Evolutionary conservation across 2,888 invertebrate genomes (phyloP).

Genomic region (Hyalella azteca): DNA sequence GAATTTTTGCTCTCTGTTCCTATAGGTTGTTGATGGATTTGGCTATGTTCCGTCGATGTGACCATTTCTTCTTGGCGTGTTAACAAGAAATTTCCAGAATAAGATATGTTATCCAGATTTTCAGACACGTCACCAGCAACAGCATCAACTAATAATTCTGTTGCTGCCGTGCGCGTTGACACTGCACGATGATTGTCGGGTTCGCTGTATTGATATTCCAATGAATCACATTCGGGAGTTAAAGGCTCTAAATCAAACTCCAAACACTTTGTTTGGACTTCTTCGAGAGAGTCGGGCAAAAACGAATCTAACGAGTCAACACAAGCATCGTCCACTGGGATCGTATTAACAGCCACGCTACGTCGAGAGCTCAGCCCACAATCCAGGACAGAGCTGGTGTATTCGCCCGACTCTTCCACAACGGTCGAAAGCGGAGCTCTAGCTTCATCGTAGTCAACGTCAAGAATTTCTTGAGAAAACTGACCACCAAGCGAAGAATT

Average conservation of each 20-base stretch:
- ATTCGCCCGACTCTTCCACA: background rate
- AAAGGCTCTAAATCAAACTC: background rate
- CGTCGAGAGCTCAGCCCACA: background rate
- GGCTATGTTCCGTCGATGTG: too few relatives aligned
- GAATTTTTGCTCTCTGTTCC: too few relatives aligned
- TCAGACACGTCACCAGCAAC: too few relatives aligned
- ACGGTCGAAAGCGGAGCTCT: conserved; percentile 18
- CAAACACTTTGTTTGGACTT: background rate
- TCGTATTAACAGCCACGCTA: background rate
- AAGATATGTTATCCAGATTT: too few relatives aligned
- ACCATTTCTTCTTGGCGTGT: too few relatives aligned
- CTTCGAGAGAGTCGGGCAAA: background rate
- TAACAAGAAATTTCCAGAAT: too few relatives aligned
- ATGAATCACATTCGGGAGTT: conserved; percentile 12
- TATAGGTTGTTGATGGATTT: too few relatives aligned
- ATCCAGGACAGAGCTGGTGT: background rate
- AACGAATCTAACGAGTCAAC: background rate
- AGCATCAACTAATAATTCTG: too few relatives aligned
- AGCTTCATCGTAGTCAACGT: background rate
- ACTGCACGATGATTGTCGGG: too few relatives aligned
- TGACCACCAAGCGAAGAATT: too few relatives aligned
- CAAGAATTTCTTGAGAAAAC: background rate
- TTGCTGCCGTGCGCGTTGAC: too few relatives aligned
- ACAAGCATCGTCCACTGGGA: background rate
- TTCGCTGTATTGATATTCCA: too few relatives aligned